A percentile compares a stretch with the other conserved stretches of the same genome.
Conservation (phyloP, 2,797 vertebrate genomes). For the Tangara arthus region DNA sequence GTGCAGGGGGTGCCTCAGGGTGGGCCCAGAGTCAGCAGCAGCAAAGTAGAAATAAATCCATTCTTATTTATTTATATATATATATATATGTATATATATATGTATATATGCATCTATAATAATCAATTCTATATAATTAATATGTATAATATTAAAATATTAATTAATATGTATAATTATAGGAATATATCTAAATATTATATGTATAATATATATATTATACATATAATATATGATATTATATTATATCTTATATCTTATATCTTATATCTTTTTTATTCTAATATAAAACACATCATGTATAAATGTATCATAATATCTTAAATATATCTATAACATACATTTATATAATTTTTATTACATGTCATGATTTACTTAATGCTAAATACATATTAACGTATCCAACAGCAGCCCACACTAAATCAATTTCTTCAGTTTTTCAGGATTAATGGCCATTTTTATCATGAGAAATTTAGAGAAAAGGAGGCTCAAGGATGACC, state of each 20-base stretch:
- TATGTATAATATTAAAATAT: too few species aligned
- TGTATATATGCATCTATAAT: too few species aligned
- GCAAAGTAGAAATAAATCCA: neutral
- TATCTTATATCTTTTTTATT: fast-evolving
- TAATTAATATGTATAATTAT: neutral
- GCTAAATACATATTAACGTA: neutral
- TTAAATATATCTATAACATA: too few species aligned
- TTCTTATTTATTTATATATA: neutral
- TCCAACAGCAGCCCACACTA: neutral
- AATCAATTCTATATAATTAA: too few species aligned
- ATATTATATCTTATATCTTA: too few species aligned
- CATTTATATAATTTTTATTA: neutral
- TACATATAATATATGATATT: too few species aligned
- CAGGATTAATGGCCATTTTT: fast-evolving
- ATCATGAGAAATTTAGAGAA: fast-evolving
- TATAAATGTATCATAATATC: too few species aligned
- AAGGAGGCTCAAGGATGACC: neutral
- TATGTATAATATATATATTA: too few species aligned
- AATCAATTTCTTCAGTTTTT: neutral
- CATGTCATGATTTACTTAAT: neutral
- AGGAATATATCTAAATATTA: neutral
- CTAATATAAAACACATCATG: too few species aligned
- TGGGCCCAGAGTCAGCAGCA: too few species aligned
- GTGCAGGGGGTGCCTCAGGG: fast-evolving
- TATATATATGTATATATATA: too few species aligned